phyloP scores from a whole-genome alignment of 2,113 vertebrate species.

The Podarcis raffonei region DNA sequence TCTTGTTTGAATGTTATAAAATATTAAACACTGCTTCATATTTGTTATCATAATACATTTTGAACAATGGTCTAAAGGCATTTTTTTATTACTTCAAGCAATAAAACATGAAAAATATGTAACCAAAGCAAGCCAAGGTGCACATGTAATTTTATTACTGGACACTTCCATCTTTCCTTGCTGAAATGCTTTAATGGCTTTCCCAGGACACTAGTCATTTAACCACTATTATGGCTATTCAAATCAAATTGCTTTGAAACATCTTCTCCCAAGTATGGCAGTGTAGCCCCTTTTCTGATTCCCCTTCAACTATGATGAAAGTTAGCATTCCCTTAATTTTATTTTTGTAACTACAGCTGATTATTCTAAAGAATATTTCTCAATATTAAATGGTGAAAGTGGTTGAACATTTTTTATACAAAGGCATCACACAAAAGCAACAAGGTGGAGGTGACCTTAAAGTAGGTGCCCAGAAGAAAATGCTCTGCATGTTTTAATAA shows the following conservation, averaged over 20 bases:
- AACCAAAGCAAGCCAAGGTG: slow-evolving; percentile 40
- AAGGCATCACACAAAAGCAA: background rate
- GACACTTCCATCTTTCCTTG: slow-evolving; percentile 41
- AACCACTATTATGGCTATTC: background rate
- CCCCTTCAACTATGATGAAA: background rate
- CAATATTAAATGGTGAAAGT: background rate
- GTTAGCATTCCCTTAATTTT: background rate
- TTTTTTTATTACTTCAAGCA: background rate
- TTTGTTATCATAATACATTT: background rate
- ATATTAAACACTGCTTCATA: background rate
- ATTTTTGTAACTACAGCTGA: background rate
- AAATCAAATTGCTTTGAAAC: slow-evolving; percentile 6
- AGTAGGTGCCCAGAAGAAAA: background rate
- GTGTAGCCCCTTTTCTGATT: background rate
- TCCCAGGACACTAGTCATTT: slow-evolving; percentile 44
- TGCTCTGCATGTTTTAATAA: background rate
- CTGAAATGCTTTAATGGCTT: slow-evolving; percentile 55
- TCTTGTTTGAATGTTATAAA: slow-evolving; percentile 1
- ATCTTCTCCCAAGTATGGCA: background rate
- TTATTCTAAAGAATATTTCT: background rate
- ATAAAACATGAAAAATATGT: background rate
- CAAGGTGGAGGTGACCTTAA: background rate
- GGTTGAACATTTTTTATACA: background rate
- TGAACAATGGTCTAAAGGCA: background rate
- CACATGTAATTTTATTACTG: slow-evolving; percentile 27